A percentile compares a stretch with the other conserved stretches of the same genome.
Evolutionary conservation across 2,113 vertebrate genomes (phyloP).

Genomic region (Phrynocephalus versicolor): DNA sequence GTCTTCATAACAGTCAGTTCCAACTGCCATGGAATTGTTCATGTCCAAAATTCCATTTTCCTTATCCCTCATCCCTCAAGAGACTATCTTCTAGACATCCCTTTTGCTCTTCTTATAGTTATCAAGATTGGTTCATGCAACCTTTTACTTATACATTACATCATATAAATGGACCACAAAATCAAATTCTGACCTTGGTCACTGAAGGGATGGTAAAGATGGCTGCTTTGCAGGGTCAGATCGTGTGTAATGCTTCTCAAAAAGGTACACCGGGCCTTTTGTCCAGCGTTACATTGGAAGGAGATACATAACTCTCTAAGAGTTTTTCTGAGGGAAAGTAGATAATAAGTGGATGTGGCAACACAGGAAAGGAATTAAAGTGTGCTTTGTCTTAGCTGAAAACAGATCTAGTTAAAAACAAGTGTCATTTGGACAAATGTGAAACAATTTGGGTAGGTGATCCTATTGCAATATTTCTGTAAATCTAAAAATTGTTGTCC

Average conservation of each 20-base stretch:
- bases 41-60: conserved; percentile 11
- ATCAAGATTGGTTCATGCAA: background rate
- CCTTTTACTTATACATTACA: background rate
- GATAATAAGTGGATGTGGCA: background rate
- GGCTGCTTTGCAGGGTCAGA: background rate
- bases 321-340: background rate
- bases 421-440: background rate
- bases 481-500: background rate
- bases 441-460: background rate
- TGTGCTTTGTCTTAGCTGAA: background rate
- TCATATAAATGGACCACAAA: background rate
- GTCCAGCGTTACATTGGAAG: conserved; percentile 23
- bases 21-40: conserved; percentile 20
- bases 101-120: conserved; percentile 4
- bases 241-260: conserved; percentile 21
- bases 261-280: conserved; percentile 23
- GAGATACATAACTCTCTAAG: conserved; percentile 41
- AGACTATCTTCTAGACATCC: background rate
- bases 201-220: background rate
- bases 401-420: conserved; percentile 19
- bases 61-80: background rate
- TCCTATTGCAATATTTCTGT: background rate
- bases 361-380: conserved; percentile 13
- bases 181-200: background rate
- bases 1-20: background rate